These are phyloP conservation scores for Caenorhabditis sp. DNA, from an alignment of 2,888 invertebrate genomes.

Conservation along the genomic window DNA sequence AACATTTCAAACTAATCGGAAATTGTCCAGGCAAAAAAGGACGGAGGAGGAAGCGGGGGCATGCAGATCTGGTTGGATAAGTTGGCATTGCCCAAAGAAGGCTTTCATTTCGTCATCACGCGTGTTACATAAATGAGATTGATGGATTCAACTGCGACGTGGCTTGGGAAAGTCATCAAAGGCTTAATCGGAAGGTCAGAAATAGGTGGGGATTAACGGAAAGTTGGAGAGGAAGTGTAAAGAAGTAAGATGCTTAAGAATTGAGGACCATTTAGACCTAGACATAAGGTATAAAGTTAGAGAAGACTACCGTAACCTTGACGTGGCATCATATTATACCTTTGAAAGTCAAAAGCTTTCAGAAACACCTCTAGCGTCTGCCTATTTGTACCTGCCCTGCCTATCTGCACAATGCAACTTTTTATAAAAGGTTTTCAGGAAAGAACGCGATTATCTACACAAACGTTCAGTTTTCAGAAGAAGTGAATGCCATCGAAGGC, in stretches of 20 bases:
- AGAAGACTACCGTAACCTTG: too few species aligned
- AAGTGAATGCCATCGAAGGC: not conserved
- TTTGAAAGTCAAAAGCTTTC: too few species aligned
- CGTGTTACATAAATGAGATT: conserved; percentile 49
- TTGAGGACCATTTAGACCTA: too few species aligned
- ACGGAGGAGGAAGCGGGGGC: not conserved
- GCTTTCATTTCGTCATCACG: conserved; percentile 33
- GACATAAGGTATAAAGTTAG: too few species aligned
- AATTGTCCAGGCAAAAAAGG: too few species aligned
- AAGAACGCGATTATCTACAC: conserved; percentile 9
- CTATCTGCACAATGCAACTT: not conserved
- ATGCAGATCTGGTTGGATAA: too few species aligned
- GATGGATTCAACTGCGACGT: conserved; percentile 17
- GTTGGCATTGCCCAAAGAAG: too few species aligned
- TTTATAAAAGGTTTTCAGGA: conserved; percentile 14
- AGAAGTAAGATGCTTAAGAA: too few species aligned
- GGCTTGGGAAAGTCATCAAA: not conserved
- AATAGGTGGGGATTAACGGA: not conserved
- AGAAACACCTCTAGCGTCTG: too few species aligned
- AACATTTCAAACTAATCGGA: conserved; percentile 32
- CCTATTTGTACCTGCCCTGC: not conserved
- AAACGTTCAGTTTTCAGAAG: not conserved
- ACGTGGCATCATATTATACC: too few species aligned
- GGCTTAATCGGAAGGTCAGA: not conserved
- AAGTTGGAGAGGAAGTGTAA: not conserved